Evolutionary conservation across 2,888 invertebrate species (phyloP).

Genomic region (Pegoplata infirma): DNA sequence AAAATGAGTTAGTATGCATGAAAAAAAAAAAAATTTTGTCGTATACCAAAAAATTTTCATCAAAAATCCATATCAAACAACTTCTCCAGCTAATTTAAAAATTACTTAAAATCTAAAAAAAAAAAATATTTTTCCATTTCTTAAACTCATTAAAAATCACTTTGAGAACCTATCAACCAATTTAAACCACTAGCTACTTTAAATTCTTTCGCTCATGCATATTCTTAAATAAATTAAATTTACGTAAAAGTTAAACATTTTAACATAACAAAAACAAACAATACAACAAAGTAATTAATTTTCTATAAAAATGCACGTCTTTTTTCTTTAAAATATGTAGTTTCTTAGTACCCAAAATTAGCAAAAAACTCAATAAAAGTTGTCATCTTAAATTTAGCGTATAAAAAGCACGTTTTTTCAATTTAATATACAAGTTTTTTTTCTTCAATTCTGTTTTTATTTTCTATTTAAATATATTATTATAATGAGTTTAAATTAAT

Average conservation of each 20-base stretch:
- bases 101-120: too few species aligned
- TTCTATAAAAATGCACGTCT: background rate
- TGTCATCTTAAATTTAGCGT: background rate
- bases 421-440: background rate
- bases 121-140: too few species aligned
- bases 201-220: background rate
- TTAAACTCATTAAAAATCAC: too few species aligned
- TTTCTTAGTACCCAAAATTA: background rate
- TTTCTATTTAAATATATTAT: background rate
- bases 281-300: background rate
- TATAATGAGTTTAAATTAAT: slow-evolving; percentile 49
- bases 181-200: too few species aligned
- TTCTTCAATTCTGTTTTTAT: background rate
- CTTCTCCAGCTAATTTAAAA: too few species aligned
- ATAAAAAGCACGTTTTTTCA: background rate
- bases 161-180: too few species aligned
- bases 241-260: too few species aligned
- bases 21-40: too few species aligned
- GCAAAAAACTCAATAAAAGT: background rate
- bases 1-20: too few species aligned
- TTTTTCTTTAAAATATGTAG: background rate
- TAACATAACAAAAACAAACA: background rate
- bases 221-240: too few species aligned
- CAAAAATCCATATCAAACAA: too few species aligned
- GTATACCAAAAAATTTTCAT: too few species aligned